Base-by-base conservation (phyloP, 2,888 invertebrate genomes). In the Latrodectus hesperus region DNA sequence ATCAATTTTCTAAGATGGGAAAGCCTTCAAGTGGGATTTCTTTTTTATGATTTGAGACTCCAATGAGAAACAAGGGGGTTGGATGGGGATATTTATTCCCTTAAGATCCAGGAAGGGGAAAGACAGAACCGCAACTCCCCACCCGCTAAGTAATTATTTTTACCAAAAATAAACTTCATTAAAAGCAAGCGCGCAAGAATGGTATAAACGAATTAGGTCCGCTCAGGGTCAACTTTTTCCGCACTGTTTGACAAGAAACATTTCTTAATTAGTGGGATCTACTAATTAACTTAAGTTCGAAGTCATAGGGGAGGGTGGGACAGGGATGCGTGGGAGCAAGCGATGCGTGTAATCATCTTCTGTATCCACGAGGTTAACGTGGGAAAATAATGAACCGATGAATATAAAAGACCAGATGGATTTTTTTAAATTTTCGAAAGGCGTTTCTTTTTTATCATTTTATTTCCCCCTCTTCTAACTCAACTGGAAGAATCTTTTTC, bases 221-320 rank as follows among this genome's bases (percentile, higher is more conserved):
- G 51, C 51, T 70, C 17, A 52, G 86, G 85, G 85, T 85, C 78
- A 79, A 80, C 86, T 86, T 86, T 86, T 86, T 86, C 86, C 86
- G 80, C 80, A 67, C 78, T 86, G 86, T 76, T 86, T 86, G 86
- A 86, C 80, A 80, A 78, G 75, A 75, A 65, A 81, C 80, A 71
- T 52, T 80, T 80, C 76, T 80, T 86, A 81, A 86, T 81, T 86
- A 81, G 81, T 80, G 65, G 75, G 80, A 67, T 76, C 86, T 81
- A 67, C 86, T 86, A 86, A 86, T 86, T 86, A 86, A 86, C 86
- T 86, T 86, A 86, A 72, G 85, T 85, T 85, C 79, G 84, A 84
- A 84, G 67, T 65, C 72, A 70, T 70, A 71, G 52, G 77, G 67
- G 67, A 67, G 12, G 64, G 68, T 52, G 55, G 51, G 51, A 17